A percentile compares a stretch with the other conserved stretches of the same genome.
These are phyloP conservation scores for Empis stercorea DNA, from an alignment of 2,888 invertebrate species.

Conservation along the genomic window DNA sequence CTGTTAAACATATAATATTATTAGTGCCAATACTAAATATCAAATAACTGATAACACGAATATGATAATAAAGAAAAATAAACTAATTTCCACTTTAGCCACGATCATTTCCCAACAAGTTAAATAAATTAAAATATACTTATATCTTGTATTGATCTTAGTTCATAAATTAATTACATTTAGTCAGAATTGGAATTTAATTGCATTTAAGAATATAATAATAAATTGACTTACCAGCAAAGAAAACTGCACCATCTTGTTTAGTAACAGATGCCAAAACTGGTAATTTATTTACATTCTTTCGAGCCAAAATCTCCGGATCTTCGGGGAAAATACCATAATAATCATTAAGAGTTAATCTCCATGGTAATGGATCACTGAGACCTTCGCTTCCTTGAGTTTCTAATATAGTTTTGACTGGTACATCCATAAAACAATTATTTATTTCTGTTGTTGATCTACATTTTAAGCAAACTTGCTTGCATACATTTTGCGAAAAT, in stretches of 20 bases:
- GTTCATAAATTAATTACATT: too few relatives aligned
- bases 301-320: slow-evolving; percentile 3
- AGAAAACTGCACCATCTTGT: slow-evolving; percentile 37
- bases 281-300: slow-evolving; percentile 17
- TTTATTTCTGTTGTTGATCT: slow-evolving; percentile 16
- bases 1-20: too few relatives aligned
- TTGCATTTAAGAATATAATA: too few relatives aligned
- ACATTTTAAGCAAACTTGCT: slow-evolving; percentile 18
- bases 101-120: too few relatives aligned
- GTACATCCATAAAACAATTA: slow-evolving; percentile 22
- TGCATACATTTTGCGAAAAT: slow-evolving; percentile 19
- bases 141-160: too few relatives aligned
- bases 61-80: too few relatives aligned
- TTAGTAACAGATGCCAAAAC: slow-evolving; percentile 38
- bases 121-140: too few relatives aligned
- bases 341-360: slow-evolving; percentile 20
- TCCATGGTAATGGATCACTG: too few relatives aligned
- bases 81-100: too few relatives aligned
- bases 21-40: too few relatives aligned
- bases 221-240: slow-evolving; percentile 26
- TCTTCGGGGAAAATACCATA: slow-evolving; percentile 20
- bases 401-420: slow-evolving; percentile 22
- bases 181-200: too few relatives aligned
- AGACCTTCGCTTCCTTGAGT: slow-evolving; percentile 9
- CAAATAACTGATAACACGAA: too few relatives aligned